Evolutionary conservation across 2,888 invertebrate species (phyloP).

Genomic region (Pegoplata infirma): DNA sequence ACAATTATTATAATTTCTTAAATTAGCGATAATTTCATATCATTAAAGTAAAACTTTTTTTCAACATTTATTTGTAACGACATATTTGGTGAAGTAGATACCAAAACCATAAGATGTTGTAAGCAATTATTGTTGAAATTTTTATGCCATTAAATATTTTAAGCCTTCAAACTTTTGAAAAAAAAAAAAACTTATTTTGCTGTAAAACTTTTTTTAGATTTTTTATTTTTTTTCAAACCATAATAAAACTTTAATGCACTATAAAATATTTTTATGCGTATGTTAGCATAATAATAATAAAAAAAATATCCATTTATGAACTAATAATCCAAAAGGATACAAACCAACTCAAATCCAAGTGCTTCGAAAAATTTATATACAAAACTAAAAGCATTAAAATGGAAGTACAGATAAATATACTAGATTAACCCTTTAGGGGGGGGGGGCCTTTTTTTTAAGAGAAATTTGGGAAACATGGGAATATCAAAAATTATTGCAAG

Average conservation of each 20-base stretch:
- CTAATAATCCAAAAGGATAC: not conserved
- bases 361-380: not conserved
- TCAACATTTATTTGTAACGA: too few relatives aligned
- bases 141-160: not conserved
- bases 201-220: not conserved
- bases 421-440: not conserved
- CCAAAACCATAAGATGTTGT: too few relatives aligned
- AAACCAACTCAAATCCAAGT: not conserved
- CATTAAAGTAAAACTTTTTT: too few relatives aligned
- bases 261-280: not conserved
- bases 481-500: too few relatives aligned
- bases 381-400: not conserved
- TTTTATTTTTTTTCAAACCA: not conserved
- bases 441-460: not conserved
- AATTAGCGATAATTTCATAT: too few relatives aligned
- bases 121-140: not conserved
- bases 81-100: too few relatives aligned
- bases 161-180: not conserved
- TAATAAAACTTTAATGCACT: not conserved
- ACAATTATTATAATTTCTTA: too few relatives aligned
- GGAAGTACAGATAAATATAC: not conserved
- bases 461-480: not conserved
- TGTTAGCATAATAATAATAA: not conserved
- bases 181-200: not conserved
- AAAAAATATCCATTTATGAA: not conserved